Base-by-base conservation (phyloP, 2,888 invertebrate species). In the Erebia epiphron region DNA sequence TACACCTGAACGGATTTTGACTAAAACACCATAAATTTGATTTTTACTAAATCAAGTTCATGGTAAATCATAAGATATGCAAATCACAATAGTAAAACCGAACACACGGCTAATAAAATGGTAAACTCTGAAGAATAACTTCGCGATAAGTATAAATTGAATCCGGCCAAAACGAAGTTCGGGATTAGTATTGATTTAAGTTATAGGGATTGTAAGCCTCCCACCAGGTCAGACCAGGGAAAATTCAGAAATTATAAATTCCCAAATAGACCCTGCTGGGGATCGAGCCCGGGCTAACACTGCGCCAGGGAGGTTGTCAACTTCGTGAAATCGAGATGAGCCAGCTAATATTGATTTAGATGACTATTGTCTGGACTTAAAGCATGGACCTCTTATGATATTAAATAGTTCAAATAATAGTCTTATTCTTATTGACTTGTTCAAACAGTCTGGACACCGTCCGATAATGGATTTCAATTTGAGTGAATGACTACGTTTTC, bases 401-500 rank as follows among this genome's bases (percentile, higher is more conserved):
- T 58, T 10, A n/a, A 41, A 58, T 16, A 10, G 16, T 62, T 49
- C 62, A 62, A 62, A 57, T 11, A 57, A 11, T 64, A 60, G 65
- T 52, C 61, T 46, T 63, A 70, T 52, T 68, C 64, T 43, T 66
- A 66, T 69, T 64, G 50, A 73, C 69, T 65, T 52, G 70, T 62
- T 70, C 67, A 69, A 73, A 70, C 56, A 73, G 71, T 73, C 71
- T 64, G 52, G 61, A 67, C 50, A 69, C 67, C 61, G 50, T 72
- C 60, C 69, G 67, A 72, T 75, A 75, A 74, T 72, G 69, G 70
- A 69, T 46, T 73, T 72, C 35, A 71, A 61, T 74, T 72, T 63
- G 57, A 76, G 72, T 71, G 76, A 75, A 75, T 73, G 70, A 73
- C 70, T 69, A 69, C 69, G 66, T 77, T 79, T 79, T 79, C 77